Base-by-base conservation (phyloP, 1,140 invertebrate species). In the Aphelinus certus region DNA sequence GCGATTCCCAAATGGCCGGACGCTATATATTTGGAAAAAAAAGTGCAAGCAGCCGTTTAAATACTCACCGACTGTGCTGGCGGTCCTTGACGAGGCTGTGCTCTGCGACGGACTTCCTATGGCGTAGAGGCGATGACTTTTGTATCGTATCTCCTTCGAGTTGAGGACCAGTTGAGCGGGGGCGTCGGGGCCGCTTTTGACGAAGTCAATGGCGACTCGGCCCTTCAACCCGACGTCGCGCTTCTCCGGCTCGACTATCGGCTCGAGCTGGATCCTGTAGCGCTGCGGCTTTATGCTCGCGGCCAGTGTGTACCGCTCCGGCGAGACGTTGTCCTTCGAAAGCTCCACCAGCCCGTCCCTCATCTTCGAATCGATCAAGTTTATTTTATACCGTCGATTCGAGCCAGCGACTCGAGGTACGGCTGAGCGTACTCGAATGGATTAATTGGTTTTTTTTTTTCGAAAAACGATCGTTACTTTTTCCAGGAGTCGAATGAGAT, bases 251-350 rank as follows among this genome's bases (percentile, higher is more conserved):
- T 63, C 43, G 0, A 65, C 42, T 2, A 48, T 45, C 63, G 4
- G n/a, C 7, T 1, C 10, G 3, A 76, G 64, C 49, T 81, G 77
- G 9, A 86, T 72, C 0, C 60, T 56, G 76, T 86, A 86, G n/a
- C 75, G 78, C 43, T 63, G 60, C 5, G 85, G 83, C 63, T 73
- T 71, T 53, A 86, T 58, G 10, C 60, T 76, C 49, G 77, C 53
- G 0, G 83, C 79, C 9, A 84, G 74, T 6, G 68, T 49, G 70
- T 63, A 79, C 57, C 78, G 79, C 0, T 70, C 76, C n/a, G 78
- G 66, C 9, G 58, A 63, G 1, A 73, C 75, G 7, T 77, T 62
- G 10, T 79, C 72, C 78, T 42, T 79, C 76, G 43, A 74, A 66
- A 48, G 80, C 43, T 84, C 74, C 1, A 77, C 80, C 62, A 81